Conservation (phyloP, 2,888 invertebrate genomes). For the Piscicola geometra region DNA sequence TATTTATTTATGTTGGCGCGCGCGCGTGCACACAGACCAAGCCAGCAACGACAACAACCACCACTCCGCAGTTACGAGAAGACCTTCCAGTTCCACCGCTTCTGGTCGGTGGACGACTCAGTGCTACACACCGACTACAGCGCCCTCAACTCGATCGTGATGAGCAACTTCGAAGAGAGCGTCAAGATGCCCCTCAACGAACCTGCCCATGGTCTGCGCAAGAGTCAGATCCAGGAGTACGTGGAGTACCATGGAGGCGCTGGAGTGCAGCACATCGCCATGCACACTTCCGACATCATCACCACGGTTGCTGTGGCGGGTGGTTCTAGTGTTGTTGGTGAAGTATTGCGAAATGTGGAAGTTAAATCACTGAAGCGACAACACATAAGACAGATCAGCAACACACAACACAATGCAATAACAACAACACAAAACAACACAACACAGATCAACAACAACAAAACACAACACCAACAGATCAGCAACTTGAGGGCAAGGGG, state of each 20-base stretch:
- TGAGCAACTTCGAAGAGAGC: slow-evolving; percentile 95
- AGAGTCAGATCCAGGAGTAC: slow-evolving; percentile 96
- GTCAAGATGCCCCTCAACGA: slow-evolving; percentile 97
- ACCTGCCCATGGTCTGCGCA: slow-evolving; percentile 86
- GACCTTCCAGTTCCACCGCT: slow-evolving; percentile 72
- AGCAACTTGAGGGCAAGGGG: slow-evolving; percentile 73
- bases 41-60: neutral
- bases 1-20: neutral
- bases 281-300: slow-evolving; percentile 91
- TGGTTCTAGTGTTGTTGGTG: no score
- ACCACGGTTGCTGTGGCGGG: slow-evolving; percentile 62
- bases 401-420: no score
- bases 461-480: slow-evolving; percentile 52
- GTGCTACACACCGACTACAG: slow-evolving; percentile 94
- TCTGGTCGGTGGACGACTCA: slow-evolving; percentile 96
- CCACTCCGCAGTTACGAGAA: slow-evolving; percentile 65
- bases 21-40: no score
- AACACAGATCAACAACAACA: no score
- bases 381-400: no score
- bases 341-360: no score
- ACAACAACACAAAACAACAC: no score
- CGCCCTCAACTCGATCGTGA: slow-evolving; percentile 89
- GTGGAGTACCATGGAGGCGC: slow-evolving; percentile 96
- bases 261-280: slow-evolving; percentile 94
- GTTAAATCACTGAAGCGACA: no score